Base-by-base conservation (phyloP, 1,140 invertebrate genomes). In the Rhyzopertha dominica region DNA sequence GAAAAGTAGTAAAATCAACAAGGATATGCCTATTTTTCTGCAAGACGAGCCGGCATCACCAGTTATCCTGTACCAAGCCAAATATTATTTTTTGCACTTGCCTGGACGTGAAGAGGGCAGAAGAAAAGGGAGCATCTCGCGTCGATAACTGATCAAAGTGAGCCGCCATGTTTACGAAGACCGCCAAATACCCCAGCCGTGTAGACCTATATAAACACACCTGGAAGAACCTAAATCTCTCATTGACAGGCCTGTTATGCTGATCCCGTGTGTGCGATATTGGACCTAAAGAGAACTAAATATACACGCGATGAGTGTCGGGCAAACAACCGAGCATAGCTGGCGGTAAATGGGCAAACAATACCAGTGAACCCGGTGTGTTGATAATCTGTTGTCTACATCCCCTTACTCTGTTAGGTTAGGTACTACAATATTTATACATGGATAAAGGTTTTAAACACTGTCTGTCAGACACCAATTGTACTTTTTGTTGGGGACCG, bases 141-240 rank as follows among this genome's bases (percentile, higher is more conserved):
- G 34, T 18, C 28, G 44, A 51, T 53, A 37, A 36, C 35, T 46
- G 43, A 58, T 62, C 59, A 62, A 62, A 62, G 50, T 26, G n/a
- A 28, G 22, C 54, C 54, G 57, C 44, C 49, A 48, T 58, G 56
- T 58, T 56, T 58, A 54, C 52, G 56, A 43, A 54, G 43, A 41
- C 44, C 47, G 49, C 35, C 48, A 32, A 34, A 38, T 31, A 28
- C 17, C 32, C 25, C 35, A 34, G 35, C 31, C 40, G 25, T 19
- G 20, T 16, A 17, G 35, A 20, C 51, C 59, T 55, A 56, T 47
- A 53, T 54, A 62, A 62, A 62, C 55, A 62, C 59, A 62, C 59
- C 59, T 62, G 59, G 59, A 56, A 43, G 37, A 19, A 54, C 55
- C 58, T 62, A 62, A 62, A 62, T 62, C 59, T 58, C 43, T 36